A percentile compares a stretch with the other conserved stretches of the same genome.
Conservation (phyloP, 2,797 vertebrate genomes). For the Hydrolagus colliei region DNA sequence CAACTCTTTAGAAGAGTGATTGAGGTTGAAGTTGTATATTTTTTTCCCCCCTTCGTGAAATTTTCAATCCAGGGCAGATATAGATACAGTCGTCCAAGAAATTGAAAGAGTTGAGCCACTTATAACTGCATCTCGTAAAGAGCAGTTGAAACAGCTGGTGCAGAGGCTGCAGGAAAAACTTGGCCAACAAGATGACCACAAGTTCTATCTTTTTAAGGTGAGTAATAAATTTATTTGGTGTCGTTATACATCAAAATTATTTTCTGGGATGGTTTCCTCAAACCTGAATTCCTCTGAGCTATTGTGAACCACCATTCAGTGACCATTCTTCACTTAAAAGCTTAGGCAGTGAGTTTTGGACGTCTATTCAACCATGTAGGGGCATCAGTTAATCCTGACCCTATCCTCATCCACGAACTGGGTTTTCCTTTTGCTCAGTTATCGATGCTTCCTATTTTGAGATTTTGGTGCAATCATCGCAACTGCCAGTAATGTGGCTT, state of each 20-base stretch:
- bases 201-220: constrained; percentile 82
- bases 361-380: no score
- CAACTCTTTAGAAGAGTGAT: neutral
- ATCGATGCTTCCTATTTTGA: no score
- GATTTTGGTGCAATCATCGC: no score
- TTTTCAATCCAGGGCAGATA: constrained; percentile 62
- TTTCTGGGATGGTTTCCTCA: no score
- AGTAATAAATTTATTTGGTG: constrained; percentile 32
- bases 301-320: no score
- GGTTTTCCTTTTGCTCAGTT: no score
- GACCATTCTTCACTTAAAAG: no score
- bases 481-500: no score
- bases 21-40: neutral
- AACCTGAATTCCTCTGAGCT: no score
- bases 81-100: constrained; percentile 64
- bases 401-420: no score
- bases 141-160: constrained; percentile 72
- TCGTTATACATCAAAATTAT: neutral
- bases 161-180: constrained; percentile 77
- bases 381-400: no score
- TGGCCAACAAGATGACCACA: constrained; percentile 62
- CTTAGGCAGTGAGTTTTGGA: no score
- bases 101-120: constrained; percentile 74
- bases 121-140: constrained; percentile 65
- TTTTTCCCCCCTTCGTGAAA: neutral